Base-by-base conservation (phyloP, 2,797 vertebrate genomes). In the Remorina albescens region DNA sequence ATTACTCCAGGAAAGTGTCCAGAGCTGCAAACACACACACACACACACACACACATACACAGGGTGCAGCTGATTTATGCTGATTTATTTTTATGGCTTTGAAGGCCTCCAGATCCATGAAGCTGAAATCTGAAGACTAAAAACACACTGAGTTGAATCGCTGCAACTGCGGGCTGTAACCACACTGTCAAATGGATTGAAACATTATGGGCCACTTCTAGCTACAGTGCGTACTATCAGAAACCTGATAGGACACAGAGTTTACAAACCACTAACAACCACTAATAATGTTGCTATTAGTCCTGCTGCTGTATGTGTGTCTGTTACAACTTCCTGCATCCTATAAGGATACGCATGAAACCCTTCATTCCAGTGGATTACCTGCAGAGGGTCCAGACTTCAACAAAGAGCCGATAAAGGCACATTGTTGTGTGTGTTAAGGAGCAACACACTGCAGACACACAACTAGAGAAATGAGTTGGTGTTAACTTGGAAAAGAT, bases 21-120 rank as follows among this genome's bases (percentile, higher is more conserved):
- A 81, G 28, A 25, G 64, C 64, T 70, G 41, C 42, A 64, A 54
- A n/a, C n/a, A n/a, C n/a, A n/a, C n/a, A n/a, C n/a, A n/a, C n/a
- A 64, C 57, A n/a, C n/a, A n/a, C n/a, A n/a, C n/a, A n/a, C n/a
- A n/a, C n/a, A n/a, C n/a, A n/a, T n/a, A 64, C 57, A 47, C 76
- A 66, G n/a, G 37, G 65, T 10, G 19, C 63, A 32, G 68, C 67
- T 66, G 83, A 81, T 86, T 88, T 82, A 83, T 63, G 67, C 65
- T 54, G 72, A n/a, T n/a, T n/a, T n/a, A n/a, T n/a, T n/a, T n/a
- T 73, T 54, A 66, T 42, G 46, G 26, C 65, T 80, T 18, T 57
- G 67, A 68, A 46, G 65, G 70, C 81, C 78, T 59, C 19, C 0
- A 44, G 71, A 59, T 42, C 56, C 58, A 41, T 41, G 25, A 62